phyloP scores from a whole-genome alignment of 2,888 invertebrate genomes.

The Digitonthophagus gazella region DNA sequence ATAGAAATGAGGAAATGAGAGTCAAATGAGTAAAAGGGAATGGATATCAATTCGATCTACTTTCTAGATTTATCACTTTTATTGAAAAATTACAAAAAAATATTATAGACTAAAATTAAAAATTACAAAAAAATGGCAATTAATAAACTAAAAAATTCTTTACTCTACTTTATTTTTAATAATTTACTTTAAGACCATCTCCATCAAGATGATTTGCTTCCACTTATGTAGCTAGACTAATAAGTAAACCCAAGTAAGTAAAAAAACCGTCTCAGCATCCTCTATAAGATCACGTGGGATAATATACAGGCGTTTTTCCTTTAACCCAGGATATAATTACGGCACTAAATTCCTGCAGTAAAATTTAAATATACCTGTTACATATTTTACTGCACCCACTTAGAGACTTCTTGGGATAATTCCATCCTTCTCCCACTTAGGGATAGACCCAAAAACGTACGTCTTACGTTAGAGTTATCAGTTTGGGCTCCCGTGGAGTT shows the following conservation, averaged over 20 bases:
- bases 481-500: constrained; percentile 33
- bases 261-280: too few relatives aligned
- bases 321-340: constrained; percentile 1
- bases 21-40: background rate
- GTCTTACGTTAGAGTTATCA: constrained; percentile 27
- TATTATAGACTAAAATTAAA: too few relatives aligned
- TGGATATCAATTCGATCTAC: background rate
- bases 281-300: too few relatives aligned
- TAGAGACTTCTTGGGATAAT: constrained; percentile 2
- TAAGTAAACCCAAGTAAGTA: too few relatives aligned
- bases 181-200: too few relatives aligned
- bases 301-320: too few relatives aligned
- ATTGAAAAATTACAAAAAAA: background rate
- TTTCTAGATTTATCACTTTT: background rate
- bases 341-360: constrained; percentile 2
- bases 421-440: constrained; percentile 29
- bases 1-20: background rate
- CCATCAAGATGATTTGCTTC: too few relatives aligned
- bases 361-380: constrained; percentile 33
- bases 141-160: too few relatives aligned
- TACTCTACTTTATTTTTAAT: too few relatives aligned
- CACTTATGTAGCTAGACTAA: too few relatives aligned
- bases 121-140: too few relatives aligned
- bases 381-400: constrained; percentile 31
- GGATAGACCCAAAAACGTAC: constrained; percentile 27